These are phyloP conservation scores for Clunio marinus DNA, from an alignment of 2,888 invertebrate species.

Conservation along the genomic window DNA sequence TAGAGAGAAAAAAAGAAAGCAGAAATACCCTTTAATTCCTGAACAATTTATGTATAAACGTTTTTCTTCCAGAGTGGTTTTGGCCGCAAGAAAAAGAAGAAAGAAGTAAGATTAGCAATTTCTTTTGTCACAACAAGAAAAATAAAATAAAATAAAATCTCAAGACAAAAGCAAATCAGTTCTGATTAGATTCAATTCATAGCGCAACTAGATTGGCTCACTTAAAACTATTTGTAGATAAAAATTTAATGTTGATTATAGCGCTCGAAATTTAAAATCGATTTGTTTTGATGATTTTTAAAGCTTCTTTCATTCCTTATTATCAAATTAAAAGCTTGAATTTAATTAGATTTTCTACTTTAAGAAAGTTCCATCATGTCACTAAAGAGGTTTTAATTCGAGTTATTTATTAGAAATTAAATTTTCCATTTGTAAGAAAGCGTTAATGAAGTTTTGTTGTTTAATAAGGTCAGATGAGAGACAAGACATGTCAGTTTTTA, in stretches of 20 bases:
- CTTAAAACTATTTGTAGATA: background rate
- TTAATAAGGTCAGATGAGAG: no score
- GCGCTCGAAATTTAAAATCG: conserved; percentile 23
- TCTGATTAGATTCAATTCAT: background rate
- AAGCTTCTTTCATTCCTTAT: conserved; percentile 36
- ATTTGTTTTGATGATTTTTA: conserved; percentile 30
- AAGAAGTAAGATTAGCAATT: conserved; percentile 78
- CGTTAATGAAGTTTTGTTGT: no score
- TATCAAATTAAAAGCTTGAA: conserved; percentile 22
- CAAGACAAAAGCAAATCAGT: conserved; percentile 22
- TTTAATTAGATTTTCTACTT: conserved; percentile 6
- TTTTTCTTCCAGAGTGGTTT: conserved; percentile 73
- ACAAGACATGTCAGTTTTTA: no score
- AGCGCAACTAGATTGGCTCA: conserved; percentile 26
- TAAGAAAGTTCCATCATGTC: no score
- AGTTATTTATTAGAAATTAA: no score
- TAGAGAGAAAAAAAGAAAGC: conserved; percentile 14
- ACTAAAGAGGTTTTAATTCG: no score
- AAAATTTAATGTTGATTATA: background rate
- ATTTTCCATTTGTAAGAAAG: no score
- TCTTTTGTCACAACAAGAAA: conserved; percentile 57
- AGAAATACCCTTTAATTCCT: conserved; percentile 1
- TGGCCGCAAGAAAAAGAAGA: conserved; percentile 97
- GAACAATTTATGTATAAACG: conserved; percentile 37
- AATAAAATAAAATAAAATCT: conserved; percentile 11